A percentile compares a stretch with the other conserved stretches of the same genome.
Evolutionary conservation across 2,888 invertebrate species (phyloP).

Genomic region (Ceratothoa steindachneri): DNA sequence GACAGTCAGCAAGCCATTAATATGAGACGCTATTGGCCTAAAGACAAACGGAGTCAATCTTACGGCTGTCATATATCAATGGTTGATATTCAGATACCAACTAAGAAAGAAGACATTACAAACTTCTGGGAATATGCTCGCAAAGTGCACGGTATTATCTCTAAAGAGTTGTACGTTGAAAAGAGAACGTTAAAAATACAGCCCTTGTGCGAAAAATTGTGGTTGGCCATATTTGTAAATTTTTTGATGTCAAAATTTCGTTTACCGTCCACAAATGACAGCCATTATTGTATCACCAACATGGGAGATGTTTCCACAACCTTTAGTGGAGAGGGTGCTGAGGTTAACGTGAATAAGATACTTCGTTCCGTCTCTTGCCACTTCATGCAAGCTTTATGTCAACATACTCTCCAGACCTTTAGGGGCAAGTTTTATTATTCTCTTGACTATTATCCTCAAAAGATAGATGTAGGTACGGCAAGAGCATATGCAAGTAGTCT

Average conservation of each 20-base stretch:
- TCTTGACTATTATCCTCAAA: constrained; percentile 47
- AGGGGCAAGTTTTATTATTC: constrained; percentile 46
- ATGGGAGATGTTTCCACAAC: constrained; percentile 46
- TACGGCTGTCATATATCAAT: constrained; percentile 47
- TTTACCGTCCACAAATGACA: constrained; percentile 41
- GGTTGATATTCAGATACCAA: constrained; percentile 38
- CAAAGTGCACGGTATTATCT: constrained; percentile 29
- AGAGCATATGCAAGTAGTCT: constrained; percentile 35
- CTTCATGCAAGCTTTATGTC: constrained; percentile 47
- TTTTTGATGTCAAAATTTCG: constrained; percentile 27
- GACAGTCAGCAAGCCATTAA: constrained; percentile 47
- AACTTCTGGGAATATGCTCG: constrained; percentile 46
- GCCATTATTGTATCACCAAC: constrained; percentile 47
- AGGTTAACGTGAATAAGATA: constrained; percentile 37
- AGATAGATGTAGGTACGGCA: constrained; percentile 33
- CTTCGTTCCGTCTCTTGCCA: constrained; percentile 47
- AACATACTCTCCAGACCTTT: constrained; percentile 48
- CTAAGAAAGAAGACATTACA: constrained; percentile 21
- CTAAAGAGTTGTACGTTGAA: constrained; percentile 26
- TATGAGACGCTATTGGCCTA: constrained; percentile 47
- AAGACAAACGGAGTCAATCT: constrained; percentile 25
- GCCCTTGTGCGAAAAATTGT: constrained; percentile 35
- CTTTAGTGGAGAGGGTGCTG: constrained; percentile 41
- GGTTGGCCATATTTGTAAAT: constrained; percentile 29
- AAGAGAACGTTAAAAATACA: constrained; percentile 34